phyloP scores from a whole-genome alignment of 2,888 invertebrate species.

The Syrphus vitripennis region DNA sequence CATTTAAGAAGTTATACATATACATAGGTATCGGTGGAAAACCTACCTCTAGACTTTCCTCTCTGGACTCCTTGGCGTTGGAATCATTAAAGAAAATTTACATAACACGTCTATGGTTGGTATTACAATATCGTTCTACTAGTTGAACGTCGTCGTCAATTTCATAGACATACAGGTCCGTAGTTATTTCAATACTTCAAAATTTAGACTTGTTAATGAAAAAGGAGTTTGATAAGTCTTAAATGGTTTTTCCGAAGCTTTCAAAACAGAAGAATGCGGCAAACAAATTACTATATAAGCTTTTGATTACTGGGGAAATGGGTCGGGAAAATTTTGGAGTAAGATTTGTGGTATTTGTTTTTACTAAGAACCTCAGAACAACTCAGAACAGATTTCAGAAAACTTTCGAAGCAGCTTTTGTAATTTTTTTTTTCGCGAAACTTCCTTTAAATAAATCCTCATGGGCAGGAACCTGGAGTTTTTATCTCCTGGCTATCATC shows the following conservation, averaged over 20 bases:
- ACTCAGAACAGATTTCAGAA: background rate
- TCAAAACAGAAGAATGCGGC: background rate
- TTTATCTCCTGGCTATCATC: no score
- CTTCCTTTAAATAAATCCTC: no score
- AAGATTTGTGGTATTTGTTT: background rate
- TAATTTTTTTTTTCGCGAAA: background rate
- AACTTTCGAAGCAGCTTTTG: background rate
- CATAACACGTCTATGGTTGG: constrained; percentile 71
- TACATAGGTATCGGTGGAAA: background rate
- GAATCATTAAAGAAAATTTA: constrained; percentile 70
- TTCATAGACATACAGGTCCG: background rate
- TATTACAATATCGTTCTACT: constrained; percentile 68
- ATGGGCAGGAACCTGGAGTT: no score
- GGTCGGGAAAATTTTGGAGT: background rate
- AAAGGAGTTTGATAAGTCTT: background rate
- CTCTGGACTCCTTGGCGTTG: constrained; percentile 19
- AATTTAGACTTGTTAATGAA: background rate
- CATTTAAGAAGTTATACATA: constrained; percentile 10
- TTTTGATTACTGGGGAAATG: no score
- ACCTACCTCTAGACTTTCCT: background rate
- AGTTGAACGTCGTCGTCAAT: constrained; percentile 33
- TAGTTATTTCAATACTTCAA: background rate
- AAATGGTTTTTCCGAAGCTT: no score
- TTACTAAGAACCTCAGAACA: background rate
- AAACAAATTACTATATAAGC: background rate